These are phyloP conservation scores for Odocoileus virginianus DNA, from an alignment of 2,113 vertebrate genomes.

Conservation along the genomic window DNA sequence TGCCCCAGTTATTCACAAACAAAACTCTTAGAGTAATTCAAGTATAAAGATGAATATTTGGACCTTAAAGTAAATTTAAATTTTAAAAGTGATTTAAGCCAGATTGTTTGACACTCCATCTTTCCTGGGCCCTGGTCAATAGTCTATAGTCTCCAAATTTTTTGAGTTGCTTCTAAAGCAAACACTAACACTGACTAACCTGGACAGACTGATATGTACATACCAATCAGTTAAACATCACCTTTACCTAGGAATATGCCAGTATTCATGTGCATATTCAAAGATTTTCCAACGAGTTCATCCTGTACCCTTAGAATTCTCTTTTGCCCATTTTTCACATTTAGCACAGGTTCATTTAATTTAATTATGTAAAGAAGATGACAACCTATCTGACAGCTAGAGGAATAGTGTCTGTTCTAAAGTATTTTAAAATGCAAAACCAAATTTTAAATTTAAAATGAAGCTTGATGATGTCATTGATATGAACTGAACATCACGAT, in stretches of 20 bases:
- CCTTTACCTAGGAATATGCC: neutral
- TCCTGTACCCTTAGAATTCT: neutral
- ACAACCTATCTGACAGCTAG: neutral
- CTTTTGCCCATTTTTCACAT: slow-evolving; percentile 4
- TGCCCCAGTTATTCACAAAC: neutral
- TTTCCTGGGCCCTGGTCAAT: neutral
- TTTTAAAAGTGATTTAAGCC: neutral
- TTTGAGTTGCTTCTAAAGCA: neutral
- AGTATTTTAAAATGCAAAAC: slow-evolving; percentile 32
- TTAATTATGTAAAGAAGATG: slow-evolving; percentile 40
- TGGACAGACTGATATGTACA: neutral
- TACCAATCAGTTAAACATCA: neutral
- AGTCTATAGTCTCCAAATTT: neutral
- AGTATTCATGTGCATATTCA: neutral
- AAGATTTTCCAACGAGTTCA: neutral
- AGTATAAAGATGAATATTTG: neutral
- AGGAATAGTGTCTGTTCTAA: slow-evolving; percentile 19
- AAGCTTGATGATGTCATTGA: neutral
- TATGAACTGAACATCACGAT: neutral
- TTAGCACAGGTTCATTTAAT: slow-evolving; percentile 21
- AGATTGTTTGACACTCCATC: neutral
- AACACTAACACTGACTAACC: neutral
- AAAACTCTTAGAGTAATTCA: neutral
- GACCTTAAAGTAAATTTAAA: neutral
- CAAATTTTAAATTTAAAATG: neutral